A percentile compares a stretch with the other conserved stretches of the same genome.
Evolutionary conservation across 2,113 vertebrate genomes (phyloP).

Genomic region (Noturus placidus): DNA sequence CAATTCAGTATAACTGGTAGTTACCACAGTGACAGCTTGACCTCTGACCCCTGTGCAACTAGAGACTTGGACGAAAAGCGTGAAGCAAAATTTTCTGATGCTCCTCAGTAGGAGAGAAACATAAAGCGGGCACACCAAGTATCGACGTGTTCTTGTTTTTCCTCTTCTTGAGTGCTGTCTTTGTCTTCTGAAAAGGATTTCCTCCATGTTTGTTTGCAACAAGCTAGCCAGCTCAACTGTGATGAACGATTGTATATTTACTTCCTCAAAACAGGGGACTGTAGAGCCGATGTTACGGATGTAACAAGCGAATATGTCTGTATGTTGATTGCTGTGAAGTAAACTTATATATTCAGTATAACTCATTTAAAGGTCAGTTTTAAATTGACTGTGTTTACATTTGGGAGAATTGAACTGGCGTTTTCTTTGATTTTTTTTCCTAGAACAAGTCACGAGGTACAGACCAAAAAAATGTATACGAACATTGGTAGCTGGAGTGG

Average conservation of each 20-base stretch:
- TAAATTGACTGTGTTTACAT: no score
- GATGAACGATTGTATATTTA: neutral
- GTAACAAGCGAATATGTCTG: neutral
- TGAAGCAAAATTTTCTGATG: neutral
- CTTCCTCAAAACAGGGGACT: neutral
- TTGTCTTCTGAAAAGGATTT: neutral
- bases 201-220: neutral
- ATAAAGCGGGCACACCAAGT: neutral
- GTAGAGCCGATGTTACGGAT: neutral
- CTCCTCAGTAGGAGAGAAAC: conserved; percentile 1
- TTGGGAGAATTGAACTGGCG: no score
- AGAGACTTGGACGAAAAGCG: neutral
- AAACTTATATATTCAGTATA: neutral
- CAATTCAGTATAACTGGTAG: conserved; percentile 26
- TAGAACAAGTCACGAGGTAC: no score
- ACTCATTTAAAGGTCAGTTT: no score
- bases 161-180: neutral
- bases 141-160: neutral
- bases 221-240: neutral
- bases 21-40: conserved; percentile 35
- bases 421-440: no score
- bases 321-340: neutral
- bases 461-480: no score
- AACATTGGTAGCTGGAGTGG: no score
- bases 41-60: neutral